Base-by-base conservation (phyloP, 2,113 vertebrate genomes). In the Tympanuchus pallidicinctus region DNA sequence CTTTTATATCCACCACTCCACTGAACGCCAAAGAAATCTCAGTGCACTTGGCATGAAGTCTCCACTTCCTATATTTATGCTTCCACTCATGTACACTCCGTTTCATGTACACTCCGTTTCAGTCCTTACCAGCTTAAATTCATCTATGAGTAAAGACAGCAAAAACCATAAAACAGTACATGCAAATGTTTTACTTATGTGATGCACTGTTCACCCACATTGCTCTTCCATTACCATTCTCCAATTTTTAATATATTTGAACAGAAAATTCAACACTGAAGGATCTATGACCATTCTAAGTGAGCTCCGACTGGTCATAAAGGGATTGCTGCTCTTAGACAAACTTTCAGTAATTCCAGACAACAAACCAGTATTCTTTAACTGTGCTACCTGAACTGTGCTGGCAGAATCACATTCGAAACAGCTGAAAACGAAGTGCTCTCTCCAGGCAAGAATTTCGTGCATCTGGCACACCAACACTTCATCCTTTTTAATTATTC, bases 401-500 rank as follows among this genome's bases (percentile, higher is more conserved):
- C 86, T 80, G 90, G 81, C 83, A 95, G 88, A 81, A 74, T 72
- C 54, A 56, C 38, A 13, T 93, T 86, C 84, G 77, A 24, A 63
- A 38, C 43, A 70, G 82, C 82, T 42, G 89, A 92, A 94, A 89
- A 76, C 0, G 67, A 84, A 91, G 77, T 4, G 38, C 19, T 83
- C 73, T 86, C 87, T 89, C 48, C 92, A 72, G 82, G 72, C 88
- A 89, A 77, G 75, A 92, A 93, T 95, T 82, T 88, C 92, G 86
- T 85, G 6, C 65, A 89, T 94, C 78, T 94, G 74, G 77, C 82
- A 90, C 36, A 54, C 57, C 34, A 75, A 69, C 88, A 38, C 90
- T 96, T 84, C 96, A 94, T 84, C 95, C 92, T 95, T 87, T 87
- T 94, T 96, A 95, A 97, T 94, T 92, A 96, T 96, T 96, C 94